A percentile compares a stretch with the other conserved stretches of the same genome.
Conservation (phyloP, 2,888 invertebrate species). For the Rhopalosiphum nymphaeae region DNA sequence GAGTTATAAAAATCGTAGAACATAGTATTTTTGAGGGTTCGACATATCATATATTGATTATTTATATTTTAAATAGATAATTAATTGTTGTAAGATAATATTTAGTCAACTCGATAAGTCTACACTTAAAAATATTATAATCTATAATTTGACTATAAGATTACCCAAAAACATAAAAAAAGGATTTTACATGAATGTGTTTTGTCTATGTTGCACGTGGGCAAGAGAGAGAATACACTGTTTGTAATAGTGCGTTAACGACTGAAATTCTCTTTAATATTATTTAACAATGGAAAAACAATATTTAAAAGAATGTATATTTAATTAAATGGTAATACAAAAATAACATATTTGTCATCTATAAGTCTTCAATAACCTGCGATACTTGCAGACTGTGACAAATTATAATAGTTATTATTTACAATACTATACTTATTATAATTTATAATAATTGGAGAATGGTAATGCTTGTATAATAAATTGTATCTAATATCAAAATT, state of each 20-base stretch:
- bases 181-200: not conserved
- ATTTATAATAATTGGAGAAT: not conserved
- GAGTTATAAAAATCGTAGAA: too few relatives aligned
- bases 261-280: not conserved
- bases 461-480: not conserved
- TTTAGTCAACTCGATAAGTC: not conserved
- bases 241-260: not conserved
- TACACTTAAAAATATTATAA: not conserved
- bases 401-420: not conserved
- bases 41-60: not conserved
- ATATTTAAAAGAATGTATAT: not conserved
- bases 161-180: not conserved
- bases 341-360: not conserved
- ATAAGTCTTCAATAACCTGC: not conserved
- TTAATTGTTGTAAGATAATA: not conserved
- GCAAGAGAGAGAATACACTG: not conserved
- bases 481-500: not conserved
- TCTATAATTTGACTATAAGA: not conserved
- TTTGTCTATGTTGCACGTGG: not conserved
- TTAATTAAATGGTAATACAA: not conserved
- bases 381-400: not conserved
- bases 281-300: not conserved
- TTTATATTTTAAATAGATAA: not conserved
- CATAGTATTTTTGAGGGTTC: not conserved
- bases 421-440: not conserved